phyloP scores from a whole-genome alignment of 2,797 vertebrate genomes.

The Lophotriccus pileatus region DNA sequence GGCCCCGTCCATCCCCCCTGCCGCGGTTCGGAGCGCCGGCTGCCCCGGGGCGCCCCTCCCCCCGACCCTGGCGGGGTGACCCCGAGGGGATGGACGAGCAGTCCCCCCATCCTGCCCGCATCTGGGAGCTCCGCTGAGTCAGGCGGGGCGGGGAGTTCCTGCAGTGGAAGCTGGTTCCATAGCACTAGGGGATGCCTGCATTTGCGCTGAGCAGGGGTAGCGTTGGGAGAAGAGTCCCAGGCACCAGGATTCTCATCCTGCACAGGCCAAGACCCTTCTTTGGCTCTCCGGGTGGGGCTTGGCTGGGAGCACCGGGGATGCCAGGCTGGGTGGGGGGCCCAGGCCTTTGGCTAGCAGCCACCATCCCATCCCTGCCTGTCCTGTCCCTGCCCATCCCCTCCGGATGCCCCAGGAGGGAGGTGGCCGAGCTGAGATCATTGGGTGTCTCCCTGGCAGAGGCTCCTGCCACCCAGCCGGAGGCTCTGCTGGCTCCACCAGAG shows the following conservation, averaged over 20 bases:
- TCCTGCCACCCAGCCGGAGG: not conserved
- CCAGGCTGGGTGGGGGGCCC: not conserved
- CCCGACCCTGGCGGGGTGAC: not conserved
- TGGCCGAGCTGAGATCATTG: constrained; percentile 34
- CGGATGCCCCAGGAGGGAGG: not conserved
- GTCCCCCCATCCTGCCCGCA: not conserved
- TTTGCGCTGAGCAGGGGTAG: rapidly evolving
- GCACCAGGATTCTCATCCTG: not conserved
- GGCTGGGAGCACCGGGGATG: rapidly evolving
- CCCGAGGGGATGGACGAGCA: not conserved
- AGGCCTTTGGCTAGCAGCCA: not conserved
- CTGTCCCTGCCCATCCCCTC: not conserved
- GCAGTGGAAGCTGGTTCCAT: not conserved
- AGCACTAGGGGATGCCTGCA: rapidly evolving
- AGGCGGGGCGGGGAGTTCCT: not conserved
- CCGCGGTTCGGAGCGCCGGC: not conserved
- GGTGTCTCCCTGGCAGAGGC: constrained; percentile 56
- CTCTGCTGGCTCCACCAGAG: not conserved
- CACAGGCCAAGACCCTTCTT: rapidly evolving
- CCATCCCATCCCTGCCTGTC: not conserved
- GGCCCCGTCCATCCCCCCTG: too few relatives aligned
- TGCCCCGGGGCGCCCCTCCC: not conserved
- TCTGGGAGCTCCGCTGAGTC: not conserved
- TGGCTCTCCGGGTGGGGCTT: rapidly evolving
- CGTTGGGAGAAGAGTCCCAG: rapidly evolving